Base-by-base conservation (phyloP, 2,113 vertebrate genomes). In the Bambusicola thoracicus region DNA sequence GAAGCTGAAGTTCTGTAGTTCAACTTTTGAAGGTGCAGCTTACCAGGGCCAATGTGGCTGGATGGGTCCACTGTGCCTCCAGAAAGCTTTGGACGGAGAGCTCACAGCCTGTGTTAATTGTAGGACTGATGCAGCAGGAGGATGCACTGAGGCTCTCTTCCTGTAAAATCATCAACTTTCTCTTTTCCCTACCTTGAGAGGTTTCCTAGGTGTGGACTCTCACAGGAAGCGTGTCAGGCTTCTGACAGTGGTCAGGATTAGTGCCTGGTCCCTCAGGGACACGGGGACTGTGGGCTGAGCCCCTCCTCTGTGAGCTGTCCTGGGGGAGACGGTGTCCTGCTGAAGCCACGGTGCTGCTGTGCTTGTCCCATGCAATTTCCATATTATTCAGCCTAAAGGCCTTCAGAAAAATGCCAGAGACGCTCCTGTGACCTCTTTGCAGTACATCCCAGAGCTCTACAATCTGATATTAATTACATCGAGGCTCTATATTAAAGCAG, bases 401-500 rank as follows among this genome's bases (percentile, higher is more conserved):
- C 85, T 70, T 67, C 41, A 86, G 73, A 69, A 88, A 72, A 92
- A 63, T 36, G 38, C 65, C 56, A 59, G 82, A 30, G 85, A 88
- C 0, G 8, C 41, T 61, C 66, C 38, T 32, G 51, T 81, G 76
- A 91, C 79, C 89, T 81, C 85, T 70, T 83, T 83, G 76, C 65
- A 67, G 69, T 49, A 67, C 58, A 16, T 91, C 91, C 90, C 91
- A 86, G 87, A 88, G 73, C 73, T 81, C 58, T 34, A 68, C 79
- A 80, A 61, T 85, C 79, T 95, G 69, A 90, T 85, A 83, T 88
- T 94, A 94, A 95, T 96, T 96, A 95, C 90, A 94, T 40, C 6
- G 30, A 94, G 65, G 75, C 53, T 95, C 72, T 83, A 41, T 90
- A 91, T 94, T 85, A 83, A 94, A 85, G 89, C 81, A 72, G 89